Percentiles rank a stretch among this genome's conserved stretches.
These are phyloP conservation scores for Drosophila tani DNA, from an alignment of 1,140 invertebrate genomes.

Conservation along the genomic window DNA sequence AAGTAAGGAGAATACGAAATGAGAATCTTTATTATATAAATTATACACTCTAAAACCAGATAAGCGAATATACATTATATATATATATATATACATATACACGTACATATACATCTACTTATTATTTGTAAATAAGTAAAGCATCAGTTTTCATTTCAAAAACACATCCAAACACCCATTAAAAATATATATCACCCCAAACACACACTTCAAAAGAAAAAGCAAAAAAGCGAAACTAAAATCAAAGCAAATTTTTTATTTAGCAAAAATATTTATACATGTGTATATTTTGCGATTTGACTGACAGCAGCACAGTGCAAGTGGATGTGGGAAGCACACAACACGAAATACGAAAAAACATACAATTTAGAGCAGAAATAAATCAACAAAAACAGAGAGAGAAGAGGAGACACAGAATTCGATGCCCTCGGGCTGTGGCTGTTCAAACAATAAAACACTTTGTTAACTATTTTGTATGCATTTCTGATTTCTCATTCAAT, in stretches of 20 bases:
- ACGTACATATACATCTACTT: constrained; percentile 71
- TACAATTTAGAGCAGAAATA: constrained; percentile 9
- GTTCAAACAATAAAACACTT: constrained; percentile 56
- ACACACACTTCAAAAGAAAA: constrained; percentile 40
- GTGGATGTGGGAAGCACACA: constrained; percentile 22
- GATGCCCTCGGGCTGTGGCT: constrained; percentile 42
- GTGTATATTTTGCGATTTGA: constrained; percentile 55
- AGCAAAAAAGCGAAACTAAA: constrained; percentile 21
- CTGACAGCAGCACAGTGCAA: constrained; percentile 41
- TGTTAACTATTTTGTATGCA: constrained; percentile 70
- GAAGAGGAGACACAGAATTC: constrained; percentile 26
- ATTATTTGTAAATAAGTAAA: constrained; percentile 82
- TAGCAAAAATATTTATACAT: constrained; percentile 46
- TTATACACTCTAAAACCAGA: constrained; percentile 61
- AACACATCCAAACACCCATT: constrained; percentile 58
- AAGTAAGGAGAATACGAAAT: constrained; percentile 31
- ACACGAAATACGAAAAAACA: constrained; percentile 7
- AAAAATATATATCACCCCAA: constrained; percentile 62
- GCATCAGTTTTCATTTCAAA: constrained; percentile 69
- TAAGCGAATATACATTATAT: constrained; percentile 60
- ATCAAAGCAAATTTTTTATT: constrained; percentile 54
- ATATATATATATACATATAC: constrained; percentile 51
- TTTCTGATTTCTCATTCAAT: constrained; percentile 64
- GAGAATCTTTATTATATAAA: constrained; percentile 75
- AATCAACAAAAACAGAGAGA: constrained; percentile 9